These are phyloP conservation scores for Sebastes kiyomatsui DNA, from an alignment of 2,797 vertebrate species.

Conservation along the genomic window DNA sequence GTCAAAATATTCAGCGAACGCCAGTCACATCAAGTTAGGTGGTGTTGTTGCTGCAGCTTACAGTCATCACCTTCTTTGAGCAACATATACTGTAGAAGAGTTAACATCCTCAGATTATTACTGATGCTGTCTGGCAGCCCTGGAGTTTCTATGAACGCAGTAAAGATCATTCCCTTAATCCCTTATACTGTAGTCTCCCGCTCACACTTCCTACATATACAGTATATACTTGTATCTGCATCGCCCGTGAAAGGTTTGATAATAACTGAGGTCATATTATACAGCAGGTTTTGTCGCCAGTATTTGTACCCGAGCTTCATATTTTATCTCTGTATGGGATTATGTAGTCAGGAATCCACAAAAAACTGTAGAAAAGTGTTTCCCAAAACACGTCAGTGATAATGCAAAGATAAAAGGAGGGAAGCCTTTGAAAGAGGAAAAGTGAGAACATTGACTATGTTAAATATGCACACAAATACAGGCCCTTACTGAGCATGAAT, in stretches of 20 bases:
- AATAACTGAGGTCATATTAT: background rate
- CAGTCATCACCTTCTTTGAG: background rate
- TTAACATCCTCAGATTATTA: background rate
- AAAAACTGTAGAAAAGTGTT: background rate
- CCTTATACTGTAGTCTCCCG: background rate
- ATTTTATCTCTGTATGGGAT: background rate
- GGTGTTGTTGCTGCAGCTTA: too few relatives aligned
- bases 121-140: background rate
- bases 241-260: background rate
- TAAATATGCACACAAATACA: background rate
- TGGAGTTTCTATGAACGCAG: background rate
- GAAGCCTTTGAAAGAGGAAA: background rate
- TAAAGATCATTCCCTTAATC: background rate
- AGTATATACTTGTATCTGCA: background rate
- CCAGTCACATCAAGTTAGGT: background rate
- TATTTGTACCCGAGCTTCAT: background rate
- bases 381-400: background rate
- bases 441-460: background rate
- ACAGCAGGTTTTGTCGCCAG: background rate
- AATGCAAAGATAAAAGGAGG: background rate
- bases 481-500: background rate
- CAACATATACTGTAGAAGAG: background rate
- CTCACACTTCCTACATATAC: background rate
- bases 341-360: background rate
- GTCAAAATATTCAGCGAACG: background rate